A percentile compares a stretch with the other conserved stretches of the same genome.
Evolutionary conservation across 2,888 invertebrate species (phyloP).

Genomic region (Parochlus steinenii): DNA sequence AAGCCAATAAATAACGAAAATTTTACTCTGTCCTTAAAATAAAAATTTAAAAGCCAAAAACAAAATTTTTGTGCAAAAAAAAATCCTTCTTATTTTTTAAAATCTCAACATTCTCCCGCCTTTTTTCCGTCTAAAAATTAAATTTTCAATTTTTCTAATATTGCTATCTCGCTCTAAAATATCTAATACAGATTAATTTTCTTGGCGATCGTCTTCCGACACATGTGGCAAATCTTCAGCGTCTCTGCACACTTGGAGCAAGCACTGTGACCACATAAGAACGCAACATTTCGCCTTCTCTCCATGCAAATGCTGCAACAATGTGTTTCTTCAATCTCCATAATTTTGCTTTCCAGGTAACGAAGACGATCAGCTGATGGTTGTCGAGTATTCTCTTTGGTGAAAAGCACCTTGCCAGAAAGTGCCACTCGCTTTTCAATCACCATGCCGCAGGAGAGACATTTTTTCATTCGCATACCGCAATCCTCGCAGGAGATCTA

Average conservation of each 20-base stretch:
- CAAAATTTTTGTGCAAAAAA: no score
- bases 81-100: no score
- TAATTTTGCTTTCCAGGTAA: conserved; percentile 56
- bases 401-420: conserved; percentile 34
- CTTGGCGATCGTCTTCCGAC: conserved; percentile 30
- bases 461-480: conserved; percentile 59
- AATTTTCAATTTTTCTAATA: no score
- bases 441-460: conserved; percentile 44
- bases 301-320: conserved; percentile 84
- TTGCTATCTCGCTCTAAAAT: no score
- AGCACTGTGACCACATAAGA: conserved; percentile 76
- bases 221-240: conserved; percentile 70
- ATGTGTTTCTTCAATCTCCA: conserved; percentile 73
- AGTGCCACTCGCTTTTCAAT: conserved; percentile 39
- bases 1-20: no score
- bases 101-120: no score
- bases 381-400: conserved; percentile 30
- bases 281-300: conserved; percentile 60
- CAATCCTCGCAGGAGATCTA: conserved; percentile 63
- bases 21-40: no score
- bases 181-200: conserved; percentile 29
- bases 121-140: no score
- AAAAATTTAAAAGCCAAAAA: no score
- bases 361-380: conserved; percentile 48
- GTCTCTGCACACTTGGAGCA: conserved; percentile 70